Base-by-base conservation (phyloP, 2,888 invertebrate genomes). In the Diarsia brunnea region DNA sequence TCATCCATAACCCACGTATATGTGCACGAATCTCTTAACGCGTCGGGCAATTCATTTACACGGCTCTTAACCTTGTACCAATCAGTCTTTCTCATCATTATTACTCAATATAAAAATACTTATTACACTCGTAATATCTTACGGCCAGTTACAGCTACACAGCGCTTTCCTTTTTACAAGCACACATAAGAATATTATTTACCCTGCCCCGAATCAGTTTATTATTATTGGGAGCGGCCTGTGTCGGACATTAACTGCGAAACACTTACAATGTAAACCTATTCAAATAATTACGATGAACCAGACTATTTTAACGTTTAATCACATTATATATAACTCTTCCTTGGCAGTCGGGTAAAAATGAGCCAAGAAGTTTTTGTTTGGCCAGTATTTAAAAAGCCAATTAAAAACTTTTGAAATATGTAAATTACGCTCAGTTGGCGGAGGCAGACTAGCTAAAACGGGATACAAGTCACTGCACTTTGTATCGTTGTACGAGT, bases 61-160 rank as follows among this genome's bases (percentile, higher is more conserved):
- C 75, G 66, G 84, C 81, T 78, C 73, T 74, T 79, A 77, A 74
- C 81, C 76, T 63, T 69, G 75, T 85, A 87, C 69, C 84, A 79
- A 73, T 86, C 86, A 87, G 88, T 86, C 88, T 85, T 85, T 76
- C 86, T 67, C 85, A 70, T 76, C 66, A 75, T 70, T 73, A 78
- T 78, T 77, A 78, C 75, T 74, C 77, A 51, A 53, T 80, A 64
- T 74, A 70, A 66, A 65, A 68, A 75, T 71, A 78, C 38, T 66
- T 75, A 81, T 47, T 81, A 66, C 21, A 63, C 64, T 58, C 49
- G 77, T 67, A 70, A 69, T 73, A 85, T 78, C 47, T 72, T 83
- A 78, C 84, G 65, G 49, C n/a, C 83, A 83, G 83, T 82, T 66
- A 73, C 83, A 85, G 82, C 83, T 85, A 66, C 85, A 78, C 85